A percentile compares a stretch with the other conserved stretches of the same genome.
Evolutionary conservation across 2,888 invertebrate genomes (phyloP).

Genomic region (Epirrhoe tristata): DNA sequence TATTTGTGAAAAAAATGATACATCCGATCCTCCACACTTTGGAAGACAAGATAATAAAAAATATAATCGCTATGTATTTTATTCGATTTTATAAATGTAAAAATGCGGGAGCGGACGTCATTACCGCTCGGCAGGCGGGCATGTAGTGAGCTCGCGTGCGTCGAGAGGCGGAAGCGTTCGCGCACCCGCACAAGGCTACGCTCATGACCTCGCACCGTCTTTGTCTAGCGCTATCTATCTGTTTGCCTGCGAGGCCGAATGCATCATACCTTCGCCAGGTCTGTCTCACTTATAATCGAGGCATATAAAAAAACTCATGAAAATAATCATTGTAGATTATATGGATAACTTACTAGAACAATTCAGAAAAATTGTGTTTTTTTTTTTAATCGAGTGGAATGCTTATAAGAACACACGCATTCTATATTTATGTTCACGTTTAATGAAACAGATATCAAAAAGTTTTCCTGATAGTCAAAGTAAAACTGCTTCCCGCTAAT

Average conservation of each 20-base stretch:
- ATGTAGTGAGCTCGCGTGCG: conserved; percentile 60
- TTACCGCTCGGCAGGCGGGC: conserved; percentile 56
- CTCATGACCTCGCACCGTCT: conserved; percentile 85
- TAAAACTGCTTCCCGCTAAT: not conserved
- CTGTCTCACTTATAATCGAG: conserved; percentile 22
- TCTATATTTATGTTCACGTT: too few species aligned
- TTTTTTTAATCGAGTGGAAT: not conserved
- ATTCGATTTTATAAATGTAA: conserved; percentile 22
- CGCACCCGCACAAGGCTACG: conserved; percentile 84
- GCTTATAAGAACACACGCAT: not conserved
- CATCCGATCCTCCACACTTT: not conserved
- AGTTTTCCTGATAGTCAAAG: not conserved
- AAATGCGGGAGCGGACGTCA: conserved; percentile 46
- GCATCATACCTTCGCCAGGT: conserved; percentile 76
- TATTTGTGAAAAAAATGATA: not conserved
- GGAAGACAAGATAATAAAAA: not conserved
- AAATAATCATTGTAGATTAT: not conserved
- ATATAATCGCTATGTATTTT: conserved; percentile 19
- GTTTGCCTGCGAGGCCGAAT: conserved; percentile 83
- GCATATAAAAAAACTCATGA: conserved; percentile 12
- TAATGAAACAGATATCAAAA: not conserved
- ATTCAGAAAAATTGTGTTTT: not conserved
- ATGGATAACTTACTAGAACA: not conserved
- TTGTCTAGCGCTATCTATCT: conserved; percentile 84
- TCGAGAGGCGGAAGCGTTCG: conserved; percentile 81